Base-by-base conservation (phyloP, 2,888 invertebrate genomes). In the Eucera pruinosa region DNA sequence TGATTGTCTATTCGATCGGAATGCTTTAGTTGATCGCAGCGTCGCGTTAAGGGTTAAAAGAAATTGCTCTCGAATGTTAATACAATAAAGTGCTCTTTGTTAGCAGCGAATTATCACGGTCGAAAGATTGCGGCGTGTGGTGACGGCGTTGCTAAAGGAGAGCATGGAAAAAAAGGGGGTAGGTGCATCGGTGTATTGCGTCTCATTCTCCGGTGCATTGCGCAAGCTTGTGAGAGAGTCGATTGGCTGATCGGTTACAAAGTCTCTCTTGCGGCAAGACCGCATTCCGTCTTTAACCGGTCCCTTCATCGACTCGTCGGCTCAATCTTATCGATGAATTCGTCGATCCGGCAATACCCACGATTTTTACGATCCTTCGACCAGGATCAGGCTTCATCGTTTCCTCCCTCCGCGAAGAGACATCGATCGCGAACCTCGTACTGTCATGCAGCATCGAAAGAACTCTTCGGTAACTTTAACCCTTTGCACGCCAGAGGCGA, bases 281-380 rank as follows among this genome's bases (percentile, higher is more conserved):
- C 87, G 81, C 90, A 90, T 90, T 90, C 89, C 87, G 82, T 67
- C 77, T 87, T 89, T 86, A 89, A 90, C 87, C 88, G 87, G 84
- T 87, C 87, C 86, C 86, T 81, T 86, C 81, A 64, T 77, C 81
- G 76, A 74, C 76, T 80, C 84, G 84, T 85, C 81, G 86, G 82
- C 74, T 85, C 84, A 76, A 83, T 84, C 80, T 81, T 82, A 77
- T 85, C 85, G 82, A 82, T 82, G 82, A 85, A 85, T 85, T 80
- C 84, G 82, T 66, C 82, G 84, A 82, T 84, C 84, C 80, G 84
- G 82, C 75, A 84, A 77, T 78, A 52, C 57, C 71, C 75, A 30
- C 52, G 65, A 82, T 84, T 84, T 84, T 84, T 80, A 69, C 64
- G 70, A 82, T 78, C 75, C 70, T 66, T 57, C 76, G 52, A 23